Base-by-base conservation (phyloP, 2,113 vertebrate species). In the Centropristis striata region DNA sequence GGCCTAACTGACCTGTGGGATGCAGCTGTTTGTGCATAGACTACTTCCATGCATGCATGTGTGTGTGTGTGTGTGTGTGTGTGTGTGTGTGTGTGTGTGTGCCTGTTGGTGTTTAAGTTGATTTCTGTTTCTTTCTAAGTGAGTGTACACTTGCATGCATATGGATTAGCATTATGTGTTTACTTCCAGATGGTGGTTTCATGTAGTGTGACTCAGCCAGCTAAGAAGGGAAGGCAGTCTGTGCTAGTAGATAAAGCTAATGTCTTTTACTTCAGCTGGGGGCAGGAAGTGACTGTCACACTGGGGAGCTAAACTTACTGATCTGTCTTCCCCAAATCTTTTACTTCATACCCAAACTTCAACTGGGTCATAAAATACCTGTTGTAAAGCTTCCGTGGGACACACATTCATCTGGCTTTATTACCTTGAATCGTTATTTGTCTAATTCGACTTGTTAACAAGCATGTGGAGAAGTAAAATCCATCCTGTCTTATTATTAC, bases 131-230 rank as follows among this genome's bases (percentile, higher is more conserved):
- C 83, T 80, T 75, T 82, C 44, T 60, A 60, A 78, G 58, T 59
- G 64, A 83, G 68, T 69, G 47, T 49, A 77, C 41, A 81, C 59
- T 80, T 78, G 72, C n/a, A n/a, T 87, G 90, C 79, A 80, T 88
- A 86, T 89, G 78, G 75, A 92, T 90, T 80, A 85, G 81, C 60
- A 73, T 72, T 86, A 66, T 84, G 85, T 75, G 59, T 78, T 90
- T 80, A 84, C 77, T 75, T 86, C 64, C 78, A 89, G 73, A 80
- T 73, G 76, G 77, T 78, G 72, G 81, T 85, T 87, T 78, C 80
- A 69, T 83, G 72, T 76, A 58, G 72, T 72, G 84, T 74, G 75
- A 89, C 75, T 86, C 65, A 58, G 59, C 39, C 71, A 67, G 80
- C 81, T 70, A 66, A 77, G 80, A 77, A 68, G 42, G 71, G 28